Evolutionary conservation across 2,888 invertebrate species (phyloP), one percentile per base, ranked within the genome.

Genomic region (Macaria notata): DNA sequence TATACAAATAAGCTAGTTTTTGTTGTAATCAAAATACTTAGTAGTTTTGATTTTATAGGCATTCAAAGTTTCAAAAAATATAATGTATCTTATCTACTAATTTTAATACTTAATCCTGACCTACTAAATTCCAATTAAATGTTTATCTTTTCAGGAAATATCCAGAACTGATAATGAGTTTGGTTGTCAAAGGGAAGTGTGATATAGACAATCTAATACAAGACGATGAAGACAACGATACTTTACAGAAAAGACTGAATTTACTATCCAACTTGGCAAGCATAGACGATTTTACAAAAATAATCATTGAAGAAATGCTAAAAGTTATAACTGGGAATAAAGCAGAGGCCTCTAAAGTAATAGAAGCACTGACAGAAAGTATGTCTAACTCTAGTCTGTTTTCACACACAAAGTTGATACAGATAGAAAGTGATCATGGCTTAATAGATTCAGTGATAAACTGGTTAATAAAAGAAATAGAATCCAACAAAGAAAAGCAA

Each of bases 151-250:
- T 19, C 19, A 19, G 19, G 59, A 83, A 86, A 56, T 92, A 93
- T 79, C 92, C 93, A 0, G 83, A 88, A 64, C 72, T 76, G 83
- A 93, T 92, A 67, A 94, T 79, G 92, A 83, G 70, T 63, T 72
- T 84, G 39, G 83, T 92, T 4, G 83, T 94, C 1, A 84, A 84
- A 75, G 86, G 89, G 1, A 88, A 88, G 61, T 88, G 88, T 69
- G 82, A 84, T 57, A 69, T 90, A 38, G 78, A 82, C 0, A 78
- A 84, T 61, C 60, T 87, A 29, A 75, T 72, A 0, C 64, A 75
- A 61, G 84, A 90, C n/a, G 4, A 49, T 29, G 57, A 19, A 19
- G 19, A 58, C 42, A 82, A 82, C 69, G 52, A 61, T 0, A 76
- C 72, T 2, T 69, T 88, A 46, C 70, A 84, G 30, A 89, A 88